Evolutionary conservation across 2,113 vertebrate species (phyloP), one percentile per base, ranked within the genome.

Genomic region (Hiodon tergisus): DNA sequence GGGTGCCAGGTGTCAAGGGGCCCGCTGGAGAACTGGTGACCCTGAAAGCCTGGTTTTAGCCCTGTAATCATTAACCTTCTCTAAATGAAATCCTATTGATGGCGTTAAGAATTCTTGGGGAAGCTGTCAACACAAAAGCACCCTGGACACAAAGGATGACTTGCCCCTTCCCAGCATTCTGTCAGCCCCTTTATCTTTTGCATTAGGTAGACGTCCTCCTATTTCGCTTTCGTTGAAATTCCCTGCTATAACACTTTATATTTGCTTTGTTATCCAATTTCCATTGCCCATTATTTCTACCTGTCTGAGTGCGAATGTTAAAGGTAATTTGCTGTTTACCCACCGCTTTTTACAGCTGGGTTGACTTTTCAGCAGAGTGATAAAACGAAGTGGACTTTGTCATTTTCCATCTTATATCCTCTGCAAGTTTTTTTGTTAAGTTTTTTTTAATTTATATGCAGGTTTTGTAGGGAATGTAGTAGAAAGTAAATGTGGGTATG

Each of bases 51-150:
- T 5, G 14, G 55, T 11, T 67, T 10, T 50, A 50, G 67, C 69
- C 60, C 46, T 62, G 57, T 77, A 72, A 72, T 77, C 46, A 77
- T 77, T 67, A 77, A 72, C 76, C 69, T 55, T 3, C 13, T 52
- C 46, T 13, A 67, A 52, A 77, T 77, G 69, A 72, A 72, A 67
- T 4, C 47, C 11, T 53, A 55, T 47, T 63, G n/a, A n/a, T 16
- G 6, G 13, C 2, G 71, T 17, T 50, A 17, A 53, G 53, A 74
- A 11, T 69, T 60, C 55, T 69, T 57, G 53, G 8, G 55, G 61
- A 73, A 11, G 50, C 51, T 2, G 61, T 9, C 16, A 13, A 52
- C 16, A 55, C 9, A 17, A 9, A 7, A 4, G 13, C 46, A 17
- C 67, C 13, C 67, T 52, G 67, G 47, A 60, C 57, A 61, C 13